Evolutionary conservation across 2,797 vertebrate species (phyloP).

Genomic region (Hydrolagus colliei): DNA sequence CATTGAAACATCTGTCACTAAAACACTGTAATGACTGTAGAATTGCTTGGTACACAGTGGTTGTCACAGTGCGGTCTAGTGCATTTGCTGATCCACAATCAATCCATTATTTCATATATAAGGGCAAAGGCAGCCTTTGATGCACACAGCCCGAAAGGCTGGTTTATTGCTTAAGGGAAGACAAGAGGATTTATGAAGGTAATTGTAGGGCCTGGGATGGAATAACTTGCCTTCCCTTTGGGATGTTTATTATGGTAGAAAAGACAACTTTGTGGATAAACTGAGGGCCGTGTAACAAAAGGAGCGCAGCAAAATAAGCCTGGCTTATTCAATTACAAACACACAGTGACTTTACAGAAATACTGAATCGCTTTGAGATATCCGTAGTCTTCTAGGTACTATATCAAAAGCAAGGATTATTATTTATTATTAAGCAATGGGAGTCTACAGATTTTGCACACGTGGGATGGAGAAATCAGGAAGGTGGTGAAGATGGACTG

Average conservation of each 20-base stretch:
- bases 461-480: no score
- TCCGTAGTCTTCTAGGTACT: no score
- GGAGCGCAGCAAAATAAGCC: neutral
- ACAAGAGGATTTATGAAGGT: slow-evolving; percentile 1
- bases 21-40: neutral
- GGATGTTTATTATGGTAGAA: neutral
- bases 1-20: slow-evolving; percentile 22
- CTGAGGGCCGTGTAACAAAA: neutral
- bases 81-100: neutral
- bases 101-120: neutral
- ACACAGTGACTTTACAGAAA: no score
- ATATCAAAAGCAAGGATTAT: no score
- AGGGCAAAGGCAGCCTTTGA: neutral
- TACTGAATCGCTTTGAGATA: no score
- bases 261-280: neutral
- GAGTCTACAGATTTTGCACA: no score
- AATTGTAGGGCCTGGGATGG: neutral
- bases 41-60: neutral
- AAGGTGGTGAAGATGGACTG: no score
- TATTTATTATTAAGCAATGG: no score
- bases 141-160: neutral
- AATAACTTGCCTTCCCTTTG: neutral
- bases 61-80: neutral
- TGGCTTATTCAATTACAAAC: no score
- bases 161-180: neutral